Evolutionary conservation across 2,797 vertebrate species (phyloP).

Genomic region (Acanthurus tractus): DNA sequence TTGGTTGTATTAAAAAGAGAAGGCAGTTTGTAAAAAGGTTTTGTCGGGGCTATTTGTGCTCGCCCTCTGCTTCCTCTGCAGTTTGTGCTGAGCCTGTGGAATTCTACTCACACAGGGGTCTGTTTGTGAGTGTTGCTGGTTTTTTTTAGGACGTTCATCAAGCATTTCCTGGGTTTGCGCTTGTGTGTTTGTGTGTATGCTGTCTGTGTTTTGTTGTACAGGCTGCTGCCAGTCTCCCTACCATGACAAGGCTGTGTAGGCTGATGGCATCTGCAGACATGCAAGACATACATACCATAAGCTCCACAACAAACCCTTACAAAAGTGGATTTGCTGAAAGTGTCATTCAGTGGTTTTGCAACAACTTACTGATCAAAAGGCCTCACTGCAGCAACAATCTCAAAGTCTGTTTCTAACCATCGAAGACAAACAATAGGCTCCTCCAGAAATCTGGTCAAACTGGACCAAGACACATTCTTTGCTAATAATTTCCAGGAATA

Average conservation of each 20-base stretch:
- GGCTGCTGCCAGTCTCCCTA: conserved; percentile 42
- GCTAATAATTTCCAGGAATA: background rate
- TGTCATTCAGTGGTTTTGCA: background rate
- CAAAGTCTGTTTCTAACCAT: background rate
- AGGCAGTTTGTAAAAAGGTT: conserved; percentile 25
- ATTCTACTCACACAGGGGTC: conserved; percentile 52
- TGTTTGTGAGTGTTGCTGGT: conserved; percentile 44
- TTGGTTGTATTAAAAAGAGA: background rate
- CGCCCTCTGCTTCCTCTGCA: conserved; percentile 38
- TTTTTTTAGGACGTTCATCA: conserved; percentile 47
- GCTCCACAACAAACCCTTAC: background rate
- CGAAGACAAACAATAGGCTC: background rate
- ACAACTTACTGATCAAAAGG: background rate
- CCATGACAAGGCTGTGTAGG: conserved; percentile 11
- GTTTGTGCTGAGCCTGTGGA: conserved; percentile 55
- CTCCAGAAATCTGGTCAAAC: no score
- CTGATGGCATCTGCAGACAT: conserved; percentile 14
- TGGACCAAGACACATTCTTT: background rate
- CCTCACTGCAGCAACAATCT: background rate
- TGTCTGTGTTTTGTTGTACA: conserved; percentile 28
- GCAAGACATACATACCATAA: background rate
- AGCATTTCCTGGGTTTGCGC: conserved; percentile 31
- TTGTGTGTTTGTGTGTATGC: background rate
- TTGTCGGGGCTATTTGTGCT: conserved; percentile 19
- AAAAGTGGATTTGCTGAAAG: background rate